Conservation (phyloP, 23 tunicate genomes). For the Trididemnum miniatum region DNA sequence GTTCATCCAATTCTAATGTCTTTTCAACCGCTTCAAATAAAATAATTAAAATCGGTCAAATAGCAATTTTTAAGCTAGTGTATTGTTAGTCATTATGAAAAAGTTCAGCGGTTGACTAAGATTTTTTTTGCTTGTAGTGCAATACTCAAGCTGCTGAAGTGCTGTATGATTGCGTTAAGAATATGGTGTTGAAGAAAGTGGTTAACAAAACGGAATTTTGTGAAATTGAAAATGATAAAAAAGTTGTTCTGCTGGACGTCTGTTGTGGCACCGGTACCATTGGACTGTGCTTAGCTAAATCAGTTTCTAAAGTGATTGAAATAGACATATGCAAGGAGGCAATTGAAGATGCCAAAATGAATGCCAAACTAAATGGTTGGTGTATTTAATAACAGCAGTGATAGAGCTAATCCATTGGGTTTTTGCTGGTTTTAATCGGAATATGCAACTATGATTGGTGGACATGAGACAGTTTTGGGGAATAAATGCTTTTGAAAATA, state of each 20-base stretch:
- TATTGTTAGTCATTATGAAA: too few relatives aligned
- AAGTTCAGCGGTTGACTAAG: neutral
- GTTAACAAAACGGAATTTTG: neutral
- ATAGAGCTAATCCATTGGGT: too few relatives aligned
- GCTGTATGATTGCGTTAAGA: conserved; percentile 48
- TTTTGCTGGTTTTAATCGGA: too few relatives aligned
- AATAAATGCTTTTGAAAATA: too few relatives aligned
- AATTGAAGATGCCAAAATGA: conserved; percentile 81
- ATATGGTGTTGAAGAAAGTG: conserved; percentile 36
- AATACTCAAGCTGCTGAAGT: conserved; percentile 88
- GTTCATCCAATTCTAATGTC: too few relatives aligned
- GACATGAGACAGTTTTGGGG: too few relatives aligned
- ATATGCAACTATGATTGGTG: too few relatives aligned
- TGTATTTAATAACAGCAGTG: too few relatives aligned
- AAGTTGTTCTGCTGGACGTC: conserved; percentile 65
- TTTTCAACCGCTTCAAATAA: too few relatives aligned
- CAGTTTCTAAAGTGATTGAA: conserved; percentile 67
- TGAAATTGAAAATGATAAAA: conserved; percentile 9
- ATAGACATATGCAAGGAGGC: conserved; percentile 79
- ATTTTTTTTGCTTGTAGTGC: conserved; percentile 50
- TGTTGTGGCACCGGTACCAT: conserved; percentile 99
- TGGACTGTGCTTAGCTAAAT: conserved; percentile 63
- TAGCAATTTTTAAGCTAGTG: too few relatives aligned
- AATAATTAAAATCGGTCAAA: too few relatives aligned
- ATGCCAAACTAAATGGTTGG: conserved; percentile 73